phyloP scores from a whole-genome alignment of 2,888 invertebrate genomes.

The Deilephila elpenor region DNA sequence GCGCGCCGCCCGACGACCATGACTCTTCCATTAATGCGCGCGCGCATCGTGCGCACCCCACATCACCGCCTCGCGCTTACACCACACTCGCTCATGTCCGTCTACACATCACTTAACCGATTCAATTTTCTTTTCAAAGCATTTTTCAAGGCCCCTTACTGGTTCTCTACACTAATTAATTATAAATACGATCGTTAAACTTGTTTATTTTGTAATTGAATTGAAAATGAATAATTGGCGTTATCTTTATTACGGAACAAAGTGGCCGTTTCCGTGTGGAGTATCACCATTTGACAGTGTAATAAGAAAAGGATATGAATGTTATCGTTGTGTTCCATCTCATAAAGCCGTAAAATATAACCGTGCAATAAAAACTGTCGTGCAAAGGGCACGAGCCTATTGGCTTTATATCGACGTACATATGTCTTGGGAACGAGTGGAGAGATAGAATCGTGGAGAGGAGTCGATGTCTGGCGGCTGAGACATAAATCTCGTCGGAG shows the following conservation, averaged over 20 bases:
- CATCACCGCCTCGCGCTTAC: constrained; percentile 72
- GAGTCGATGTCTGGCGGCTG: constrained; percentile 53
- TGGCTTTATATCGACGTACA: constrained; percentile 35
- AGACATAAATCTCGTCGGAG: constrained; percentile 60
- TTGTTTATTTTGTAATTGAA: constrained; percentile 4
- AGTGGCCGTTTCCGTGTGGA: constrained; percentile 19
- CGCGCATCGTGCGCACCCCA: constrained; percentile 75
- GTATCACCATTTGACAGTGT: constrained; percentile 25
- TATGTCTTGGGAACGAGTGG: constrained; percentile 33
- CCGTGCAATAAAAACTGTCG: constrained; percentile 39
- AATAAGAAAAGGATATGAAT: constrained; percentile 20
- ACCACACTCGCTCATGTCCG: constrained; percentile 69
- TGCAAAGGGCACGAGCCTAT: constrained; percentile 38
- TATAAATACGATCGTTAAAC: neutral
- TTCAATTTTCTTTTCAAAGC: constrained; percentile 15
- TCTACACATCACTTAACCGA: constrained; percentile 50
- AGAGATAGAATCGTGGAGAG: constrained; percentile 43
- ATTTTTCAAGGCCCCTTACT: constrained; percentile 14
- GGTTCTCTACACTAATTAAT: neutral
- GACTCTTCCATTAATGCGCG: constrained; percentile 83
- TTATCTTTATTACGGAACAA: constrained; percentile 1
- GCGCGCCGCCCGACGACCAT: constrained; percentile 84
- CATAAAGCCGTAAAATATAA: constrained; percentile 25
- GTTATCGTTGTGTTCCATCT: constrained; percentile 17
- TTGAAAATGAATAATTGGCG: constrained; percentile 4